Conservation (phyloP, 2,888 invertebrate species). For the Barypeithes pellucidus region DNA sequence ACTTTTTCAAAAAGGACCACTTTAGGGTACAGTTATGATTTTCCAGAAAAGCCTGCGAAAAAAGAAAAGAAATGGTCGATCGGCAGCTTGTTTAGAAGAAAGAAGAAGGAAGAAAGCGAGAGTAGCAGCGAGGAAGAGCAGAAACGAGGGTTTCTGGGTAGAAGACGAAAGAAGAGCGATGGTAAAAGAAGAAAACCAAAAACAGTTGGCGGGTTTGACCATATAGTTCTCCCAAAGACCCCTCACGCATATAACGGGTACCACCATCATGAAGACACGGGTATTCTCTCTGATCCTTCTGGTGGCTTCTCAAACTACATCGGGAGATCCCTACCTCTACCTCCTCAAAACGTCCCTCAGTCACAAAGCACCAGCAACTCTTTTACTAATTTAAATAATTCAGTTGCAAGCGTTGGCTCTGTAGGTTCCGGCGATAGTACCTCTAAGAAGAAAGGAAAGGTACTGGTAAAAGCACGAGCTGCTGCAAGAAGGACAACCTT, state of each 20-base stretch:
- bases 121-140: conserved; percentile 73
- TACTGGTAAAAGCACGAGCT: conserved; percentile 78
- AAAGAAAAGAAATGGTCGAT: conserved; percentile 86
- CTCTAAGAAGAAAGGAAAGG: conserved; percentile 74
- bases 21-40: conserved; percentile 72
- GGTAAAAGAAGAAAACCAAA: conserved; percentile 75
- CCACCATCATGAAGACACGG: conserved; percentile 70
- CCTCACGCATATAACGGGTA: conserved; percentile 57
- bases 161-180: conserved; percentile 67
- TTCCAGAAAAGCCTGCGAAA: conserved; percentile 71
- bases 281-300: conserved; percentile 76
- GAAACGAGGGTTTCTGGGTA: conserved; percentile 67
- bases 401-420: conserved; percentile 66
- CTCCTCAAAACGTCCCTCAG: conserved; percentile 64
- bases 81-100: conserved; percentile 84
- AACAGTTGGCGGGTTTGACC: conserved; percentile 77
- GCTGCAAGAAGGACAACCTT: conserved; percentile 78
- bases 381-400: conserved; percentile 59
- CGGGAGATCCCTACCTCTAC: conserved; percentile 59
- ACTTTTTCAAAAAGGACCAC: conserved; percentile 63
- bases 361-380: conserved; percentile 60
- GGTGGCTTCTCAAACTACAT: conserved; percentile 62
- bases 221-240: conserved; percentile 72
- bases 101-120: conserved; percentile 79
- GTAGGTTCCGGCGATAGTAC: conserved; percentile 72